Evolutionary conservation across 2,888 invertebrate genomes (phyloP).

Genomic region (Agrotis segetum): DNA sequence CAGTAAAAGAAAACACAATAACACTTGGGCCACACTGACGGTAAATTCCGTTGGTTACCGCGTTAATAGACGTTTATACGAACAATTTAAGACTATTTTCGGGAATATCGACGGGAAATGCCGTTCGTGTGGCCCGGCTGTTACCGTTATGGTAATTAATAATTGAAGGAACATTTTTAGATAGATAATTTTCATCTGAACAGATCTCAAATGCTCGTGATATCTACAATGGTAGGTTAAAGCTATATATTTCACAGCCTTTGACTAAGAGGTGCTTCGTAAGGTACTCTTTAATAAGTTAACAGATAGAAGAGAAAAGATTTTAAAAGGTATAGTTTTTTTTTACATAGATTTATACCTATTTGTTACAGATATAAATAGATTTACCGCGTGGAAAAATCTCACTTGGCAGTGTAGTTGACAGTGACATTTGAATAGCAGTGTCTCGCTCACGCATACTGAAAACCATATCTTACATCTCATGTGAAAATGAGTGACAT

Average conservation of each 20-base stretch:
- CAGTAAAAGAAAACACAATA: too few species aligned
- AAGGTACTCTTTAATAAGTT: slow-evolving; percentile 66
- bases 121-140: too few species aligned
- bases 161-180: neutral
- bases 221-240: slow-evolving; percentile 88
- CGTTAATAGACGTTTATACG: too few species aligned
- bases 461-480: neutral
- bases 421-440: neutral
- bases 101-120: too few species aligned
- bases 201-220: slow-evolving; percentile 57
- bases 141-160: too few species aligned
- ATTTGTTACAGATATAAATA: neutral
- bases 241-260: slow-evolving; percentile 90
- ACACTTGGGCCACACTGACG: too few species aligned
- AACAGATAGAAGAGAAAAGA: slow-evolving; percentile 44
- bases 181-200: slow-evolving; percentile 46
- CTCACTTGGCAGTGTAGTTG: neutral
- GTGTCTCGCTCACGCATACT: neutral
- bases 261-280: slow-evolving; percentile 84
- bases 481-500: neutral
- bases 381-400: neutral
- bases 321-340: slow-evolving; percentile 30
- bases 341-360: neutral
- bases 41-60: too few species aligned
- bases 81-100: too few species aligned